Evolutionary conservation across 2,888 invertebrate species (phyloP), one percentile per base, ranked within the genome.

Genomic region (Amblyjoppa proteus): DNA sequence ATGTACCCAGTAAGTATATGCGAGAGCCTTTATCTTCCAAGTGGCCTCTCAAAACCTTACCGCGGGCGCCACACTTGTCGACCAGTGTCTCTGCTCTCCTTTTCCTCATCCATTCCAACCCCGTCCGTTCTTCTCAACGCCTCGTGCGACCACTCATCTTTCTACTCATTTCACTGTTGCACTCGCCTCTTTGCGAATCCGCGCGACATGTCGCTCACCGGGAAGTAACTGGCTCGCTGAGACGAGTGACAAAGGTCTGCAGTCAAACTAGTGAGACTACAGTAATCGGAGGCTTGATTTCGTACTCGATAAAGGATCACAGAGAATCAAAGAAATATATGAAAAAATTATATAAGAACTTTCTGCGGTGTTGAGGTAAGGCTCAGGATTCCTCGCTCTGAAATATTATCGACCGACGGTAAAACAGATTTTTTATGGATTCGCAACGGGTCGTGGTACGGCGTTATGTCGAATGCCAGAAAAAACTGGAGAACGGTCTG

Each of bases 1-100:
- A 88, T 90, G 91, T 91, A 89, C 90, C 84, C 79, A 82, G 88
- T 92, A 93, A 93, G 92, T 91, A 91, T 92, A 92, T 93, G 91
- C 91, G 89, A 90, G 89, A 90, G 90, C 89, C 91, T 92, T 92
- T 91, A 91, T 91, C 91, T 91, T 88, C 78, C 88, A 87, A 84
- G 89, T 92, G 92, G 84, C 88, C 90, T 88, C 92, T 93, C 88
- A 86, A 82, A 91, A 90, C 89, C 89, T 92, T 89, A 92, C 93
- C 93, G 92, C 92, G 90, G 93, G 93, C 93, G 90, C 91, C 88
- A 89, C 89, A 89, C 91, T 90, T 87, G 89, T 89, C 89, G 69
- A 83, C 85, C 89, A 89, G 84, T 81, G 13, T n/a, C 69, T 45
- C 51, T 38, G 51, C 68, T 76, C 53, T 64, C 73, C 49, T 73